Percentiles rank a stretch among this genome's conserved stretches.
These are phyloP conservation scores for Gasteruption jaculator DNA, from an alignment of 2,888 invertebrate species.

Conservation along the genomic window DNA sequence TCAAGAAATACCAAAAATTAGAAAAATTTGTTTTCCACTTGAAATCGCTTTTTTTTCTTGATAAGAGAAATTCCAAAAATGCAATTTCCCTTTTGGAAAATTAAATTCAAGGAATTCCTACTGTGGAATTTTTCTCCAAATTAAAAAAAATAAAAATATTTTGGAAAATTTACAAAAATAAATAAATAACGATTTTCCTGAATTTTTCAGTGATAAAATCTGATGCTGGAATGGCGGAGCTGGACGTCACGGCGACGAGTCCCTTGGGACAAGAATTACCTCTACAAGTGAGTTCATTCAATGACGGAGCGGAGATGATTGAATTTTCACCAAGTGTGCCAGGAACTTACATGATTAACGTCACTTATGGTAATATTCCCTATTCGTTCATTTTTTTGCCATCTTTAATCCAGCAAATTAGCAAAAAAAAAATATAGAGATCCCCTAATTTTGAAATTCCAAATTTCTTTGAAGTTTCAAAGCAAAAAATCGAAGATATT, in stretches of 20 bases:
- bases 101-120: too few relatives aligned
- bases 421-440: background rate
- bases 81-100: too few relatives aligned
- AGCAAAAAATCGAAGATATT: too few relatives aligned
- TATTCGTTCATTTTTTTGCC: background rate
- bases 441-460: background rate
- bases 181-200: too few relatives aligned
- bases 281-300: slow-evolving; percentile 69
- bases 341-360: slow-evolving; percentile 65
- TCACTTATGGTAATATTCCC: slow-evolving; percentile 58
- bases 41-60: too few relatives aligned
- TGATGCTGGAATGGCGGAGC: slow-evolving; percentile 78
- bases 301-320: slow-evolving; percentile 68
- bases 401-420: background rate
- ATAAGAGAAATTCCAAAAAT: too few relatives aligned
- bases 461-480: background rate
- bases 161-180: too few relatives aligned
- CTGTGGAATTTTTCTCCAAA: too few relatives aligned
- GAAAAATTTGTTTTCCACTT: too few relatives aligned
- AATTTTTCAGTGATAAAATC: slow-evolving; percentile 72
- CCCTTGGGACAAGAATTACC: slow-evolving; percentile 81
- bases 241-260: slow-evolving; percentile 83
- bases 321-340: slow-evolving; percentile 82
- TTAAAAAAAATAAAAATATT: too few relatives aligned
- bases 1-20: too few relatives aligned